Evolutionary conservation across 2,797 vertebrate genomes (phyloP), one percentile per base, ranked within the genome.

Genomic region (Sternotherus odoratus): DNA sequence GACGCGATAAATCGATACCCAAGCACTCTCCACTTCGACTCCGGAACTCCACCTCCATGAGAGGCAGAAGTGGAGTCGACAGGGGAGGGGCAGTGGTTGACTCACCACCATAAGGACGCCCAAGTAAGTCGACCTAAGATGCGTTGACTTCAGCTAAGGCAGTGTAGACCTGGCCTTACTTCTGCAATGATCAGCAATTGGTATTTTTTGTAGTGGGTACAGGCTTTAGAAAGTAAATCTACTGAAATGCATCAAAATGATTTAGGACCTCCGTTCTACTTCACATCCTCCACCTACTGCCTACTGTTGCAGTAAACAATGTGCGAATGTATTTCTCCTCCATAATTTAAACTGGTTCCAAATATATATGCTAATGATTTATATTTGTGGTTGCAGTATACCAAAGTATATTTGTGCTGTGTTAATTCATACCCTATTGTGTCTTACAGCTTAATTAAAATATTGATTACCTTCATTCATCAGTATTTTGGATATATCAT

Each of bases 391-490:
- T 51, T 74, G 74, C 72, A 56, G 5, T 19, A 78, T 60, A 39
- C 46, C 49, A 46, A 88, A 46, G 60, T 85, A 91, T 63, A 77
- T 26, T 2, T 51, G 4, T 6, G 15, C 81, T 75, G 28, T 21
- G 30, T 36, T 90, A 88, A 96, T 83, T 87, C 86, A 87, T 88
- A 56, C 8, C 46, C 48, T 21, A 23, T 87, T 78, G 33, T 75
- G 28, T 78, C 77, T 87, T 39, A 69, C 49, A 33, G n/a, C 49
- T 50, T 94, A 91, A 95, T 91, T 92, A 83, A 89, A 95, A 91
- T 95, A 60, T 2, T 33, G 54, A 82, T 92, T 2, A 53, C 60
- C 90, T 88, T 49, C 83, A 87, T 95, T 92, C 21, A 78, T 94
- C 93, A 88, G 0, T 79, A 86, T 77, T 93, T 28, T 56, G 90